These are phyloP conservation scores for Paramisgurnus dabryanus DNA, from an alignment of 2,113 vertebrate genomes.

Conservation along the genomic window DNA sequence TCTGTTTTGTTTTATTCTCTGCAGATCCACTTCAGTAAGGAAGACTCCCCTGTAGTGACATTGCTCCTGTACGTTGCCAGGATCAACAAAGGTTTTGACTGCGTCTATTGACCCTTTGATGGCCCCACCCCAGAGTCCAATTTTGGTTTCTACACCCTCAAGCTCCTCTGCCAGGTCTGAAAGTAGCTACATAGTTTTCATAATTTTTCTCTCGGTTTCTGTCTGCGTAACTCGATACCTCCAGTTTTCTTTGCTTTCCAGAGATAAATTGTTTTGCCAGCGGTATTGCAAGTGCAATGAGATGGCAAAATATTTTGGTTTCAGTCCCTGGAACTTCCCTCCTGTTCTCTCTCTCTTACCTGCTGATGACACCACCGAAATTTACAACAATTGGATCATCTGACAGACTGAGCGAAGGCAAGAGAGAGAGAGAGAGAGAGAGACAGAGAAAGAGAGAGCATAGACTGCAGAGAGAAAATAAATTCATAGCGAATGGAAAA, in stretches of 20 bases:
- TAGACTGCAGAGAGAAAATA: slow-evolving; percentile 62
- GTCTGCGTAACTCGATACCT: slow-evolving; percentile 22
- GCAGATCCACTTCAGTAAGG: slow-evolving; percentile 53
- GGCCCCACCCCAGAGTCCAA: slow-evolving; percentile 47
- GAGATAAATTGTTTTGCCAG: slow-evolving; percentile 22
- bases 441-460: background rate
- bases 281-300: slow-evolving; percentile 16
- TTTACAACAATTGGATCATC: slow-evolving; percentile 74
- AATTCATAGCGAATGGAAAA: slow-evolving; percentile 75
- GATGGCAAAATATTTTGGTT: slow-evolving; percentile 56
- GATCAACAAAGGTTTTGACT: slow-evolving; percentile 53
- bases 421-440: slow-evolving; percentile 53
- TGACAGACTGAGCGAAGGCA: slow-evolving; percentile 55
- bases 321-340: slow-evolving; percentile 32
- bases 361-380: slow-evolving; percentile 59
- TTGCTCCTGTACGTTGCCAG: slow-evolving; percentile 50
- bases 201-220: slow-evolving; percentile 12
- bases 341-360: slow-evolving; percentile 18
- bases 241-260: slow-evolving; percentile 39
- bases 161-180: slow-evolving; percentile 36
- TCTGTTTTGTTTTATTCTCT: slow-evolving; percentile 53
- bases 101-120: slow-evolving; percentile 52
- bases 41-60: slow-evolving; percentile 49
- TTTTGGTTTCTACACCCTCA: slow-evolving; percentile 42
- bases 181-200: slow-evolving; percentile 35